Base-by-base conservation (phyloP, 2,888 invertebrate species). In the Thysanoteuthis rhombus region DNA sequence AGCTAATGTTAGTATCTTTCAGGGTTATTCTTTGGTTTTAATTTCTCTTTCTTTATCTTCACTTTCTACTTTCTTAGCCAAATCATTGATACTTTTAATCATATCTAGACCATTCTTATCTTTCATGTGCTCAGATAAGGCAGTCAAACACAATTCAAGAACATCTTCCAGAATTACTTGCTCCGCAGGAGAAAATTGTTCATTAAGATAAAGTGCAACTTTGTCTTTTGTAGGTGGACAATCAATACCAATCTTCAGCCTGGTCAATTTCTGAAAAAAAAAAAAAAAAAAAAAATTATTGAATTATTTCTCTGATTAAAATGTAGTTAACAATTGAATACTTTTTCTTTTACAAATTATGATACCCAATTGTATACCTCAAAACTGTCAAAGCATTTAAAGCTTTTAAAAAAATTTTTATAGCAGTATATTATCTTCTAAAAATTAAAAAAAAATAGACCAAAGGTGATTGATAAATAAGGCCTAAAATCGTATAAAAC, bases 191-290 rank as follows among this genome's bases (percentile, higher is more conserved):
- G 93, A 28, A 94, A 96, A 96, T 22, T 94, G 94, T 36, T 94
- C 93, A 89, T 96, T 93, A 19, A 96, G 96, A 93, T 96, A 96
- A 8, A 95, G 94, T 10, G 93, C 94, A 6, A 96, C 94, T 39
- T 94, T 93, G 92, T 93, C 93, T 89, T 94, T 94, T 28, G 93
- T 91, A 0, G 94, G 93, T 58, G 96, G 96, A 91, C 96, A 93
- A 89, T 95, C 96, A 38, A 96, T 96, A 42, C 96, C 96, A 58
- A 96, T 95, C 39, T 94, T 94, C 28, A 96, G 38, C 39, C 96
- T 94, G 40, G 92, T 92, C 22, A 92, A 92, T 40, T 92, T 92
- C 92, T 92, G n/a, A 40, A 92, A 92, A 32, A 40, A 75, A n/a
- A 75, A 75, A 75, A 12, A 75, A 58, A 58, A 25, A 25, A 25